These are phyloP conservation scores for Elgaria multicarinata DNA, from an alignment of 2,113 vertebrate genomes.

Conservation along the genomic window DNA sequence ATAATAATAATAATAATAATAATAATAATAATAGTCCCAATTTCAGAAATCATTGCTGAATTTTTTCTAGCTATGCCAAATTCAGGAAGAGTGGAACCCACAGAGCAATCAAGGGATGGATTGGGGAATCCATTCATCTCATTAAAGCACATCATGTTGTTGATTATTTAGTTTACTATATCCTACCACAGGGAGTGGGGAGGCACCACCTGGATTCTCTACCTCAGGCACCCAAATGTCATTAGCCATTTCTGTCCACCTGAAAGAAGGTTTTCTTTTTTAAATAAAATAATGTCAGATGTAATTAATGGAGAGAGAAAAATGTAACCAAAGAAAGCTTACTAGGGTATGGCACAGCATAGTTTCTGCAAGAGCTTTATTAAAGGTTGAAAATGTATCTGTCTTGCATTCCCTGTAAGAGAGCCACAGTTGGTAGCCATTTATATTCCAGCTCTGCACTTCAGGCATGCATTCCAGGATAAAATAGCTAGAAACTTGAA, in stretches of 20 bases:
- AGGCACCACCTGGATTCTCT: background rate
- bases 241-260: background rate
- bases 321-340: background rate
- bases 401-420: background rate
- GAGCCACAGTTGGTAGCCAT: background rate
- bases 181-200: too few species aligned
- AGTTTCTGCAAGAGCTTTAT: background rate
- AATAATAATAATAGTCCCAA: too few species aligned
- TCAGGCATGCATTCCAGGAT: background rate
- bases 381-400: background rate
- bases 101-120: background rate
- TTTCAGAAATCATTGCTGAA: background rate
- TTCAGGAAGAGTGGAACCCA: background rate
- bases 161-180: background rate
- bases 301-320: too few species aligned
- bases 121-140: background rate
- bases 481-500: background rate
- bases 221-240: background rate
- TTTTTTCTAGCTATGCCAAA: background rate
- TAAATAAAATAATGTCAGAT: background rate
- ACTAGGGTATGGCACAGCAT: background rate
- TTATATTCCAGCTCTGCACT: background rate
- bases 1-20: too few species aligned
- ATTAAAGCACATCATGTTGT: background rate
- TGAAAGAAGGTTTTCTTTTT: background rate